Conservation (phyloP, 2,113 vertebrate genomes). For the Uria lomvia region DNA sequence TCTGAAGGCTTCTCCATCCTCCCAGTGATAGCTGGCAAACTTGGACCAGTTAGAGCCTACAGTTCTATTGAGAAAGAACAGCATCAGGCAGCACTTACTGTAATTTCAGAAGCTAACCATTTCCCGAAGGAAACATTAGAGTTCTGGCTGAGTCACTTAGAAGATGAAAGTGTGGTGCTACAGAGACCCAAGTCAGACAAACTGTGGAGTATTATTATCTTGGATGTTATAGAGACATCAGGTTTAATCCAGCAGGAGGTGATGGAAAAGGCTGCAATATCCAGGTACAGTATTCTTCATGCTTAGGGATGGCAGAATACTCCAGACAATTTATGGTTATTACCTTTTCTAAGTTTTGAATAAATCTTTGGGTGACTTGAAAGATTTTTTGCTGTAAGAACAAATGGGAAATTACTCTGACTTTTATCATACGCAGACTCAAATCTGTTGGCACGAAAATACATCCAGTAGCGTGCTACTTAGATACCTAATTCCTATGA, state of each 20-base stretch:
- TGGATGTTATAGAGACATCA: constrained; percentile 94
- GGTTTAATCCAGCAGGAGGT: constrained; percentile 94
- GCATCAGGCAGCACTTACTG: constrained; percentile 81
- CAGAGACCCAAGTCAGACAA: constrained; percentile 90
- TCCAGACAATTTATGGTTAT: neutral
- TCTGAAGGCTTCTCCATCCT: constrained; percentile 95
- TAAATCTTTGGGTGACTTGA: neutral
- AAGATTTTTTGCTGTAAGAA: neutral
- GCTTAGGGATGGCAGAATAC: neutral
- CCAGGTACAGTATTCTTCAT: constrained; percentile 74
- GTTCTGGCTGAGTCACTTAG: constrained; percentile 89
- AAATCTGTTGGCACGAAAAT: neutral
- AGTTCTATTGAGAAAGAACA: constrained; percentile 92
- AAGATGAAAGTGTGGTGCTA: constrained; percentile 85
- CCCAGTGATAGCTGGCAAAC: constrained; percentile 85
- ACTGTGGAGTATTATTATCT: constrained; percentile 92
- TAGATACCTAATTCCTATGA: neutral
- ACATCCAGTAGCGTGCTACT: accelerated
- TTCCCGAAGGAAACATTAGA: constrained; percentile 82
- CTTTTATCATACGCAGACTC: neutral
- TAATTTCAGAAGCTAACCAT: constrained; percentile 80
- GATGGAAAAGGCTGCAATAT: constrained; percentile 95
- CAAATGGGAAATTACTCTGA: neutral
- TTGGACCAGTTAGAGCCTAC: constrained; percentile 86
- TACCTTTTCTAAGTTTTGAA: neutral